Evolutionary conservation across 2,888 invertebrate species (phyloP), one percentile per base, ranked within the genome.

Genomic region (Caenorhabditis becei): DNA sequence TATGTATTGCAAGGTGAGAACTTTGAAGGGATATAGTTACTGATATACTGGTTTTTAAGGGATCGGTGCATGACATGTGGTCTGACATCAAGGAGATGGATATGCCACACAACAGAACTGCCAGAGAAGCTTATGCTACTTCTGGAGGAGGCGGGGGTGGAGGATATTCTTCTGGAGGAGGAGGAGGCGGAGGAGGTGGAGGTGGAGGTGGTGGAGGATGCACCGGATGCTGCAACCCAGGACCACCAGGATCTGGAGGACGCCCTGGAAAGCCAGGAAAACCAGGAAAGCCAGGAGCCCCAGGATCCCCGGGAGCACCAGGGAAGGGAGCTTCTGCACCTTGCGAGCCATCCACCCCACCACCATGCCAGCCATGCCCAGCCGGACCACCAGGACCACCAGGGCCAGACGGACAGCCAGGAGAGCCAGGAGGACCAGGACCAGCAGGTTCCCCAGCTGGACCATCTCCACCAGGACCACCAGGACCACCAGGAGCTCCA

Each of bases 301-400:
- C n/a, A n/a, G n/a, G n/a, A 61, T 24, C 23, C 23, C 66, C 72
- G 47, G 79, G 79, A 54, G 56, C 72, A 7, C 49, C 79, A 44
- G 79, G 79, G 74, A 79, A 79, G 32, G 61, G 67, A 61, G 79
- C 61, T 14, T 8, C 37, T 8, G 67, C 72, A 5, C 79, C 79
- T 20, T 79, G 79, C 14, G 79, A 79, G 51, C 35, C 79, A 0
- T 56, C 54, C 11, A 79, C 79, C 20, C 79, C 79, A 72, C 79
- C 79, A 79, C 79, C 79, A 67, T 79, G 79, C 54, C 72, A 79
- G 41, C 79, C 72, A 67, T 79, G 79, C 67, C 86, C 85, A 49
- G 77, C 80, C 2, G 87, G 86, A 41, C 86, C 86, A 26, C 83
- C 86, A 47, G 88, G 88, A 56, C 83, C 75, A 75, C 65, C 75